Base-by-base conservation (phyloP, 2,888 invertebrate species). In the Oscheius sp. region DNA sequence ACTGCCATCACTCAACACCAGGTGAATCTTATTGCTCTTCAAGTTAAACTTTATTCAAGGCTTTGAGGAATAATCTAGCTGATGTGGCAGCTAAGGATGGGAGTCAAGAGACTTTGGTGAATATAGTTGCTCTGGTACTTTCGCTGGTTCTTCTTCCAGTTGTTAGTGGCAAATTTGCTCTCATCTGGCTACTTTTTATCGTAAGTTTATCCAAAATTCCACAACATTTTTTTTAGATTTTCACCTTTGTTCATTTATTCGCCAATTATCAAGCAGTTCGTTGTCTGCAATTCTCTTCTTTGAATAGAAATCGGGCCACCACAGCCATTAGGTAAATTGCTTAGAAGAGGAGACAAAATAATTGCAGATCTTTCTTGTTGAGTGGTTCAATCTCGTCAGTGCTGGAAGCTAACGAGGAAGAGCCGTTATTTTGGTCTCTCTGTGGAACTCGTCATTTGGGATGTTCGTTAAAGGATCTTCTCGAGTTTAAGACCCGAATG, bases 101-200 rank as follows among this genome's bases (percentile, higher is more conserved):
- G 5, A 95, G 95, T 72, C 97, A 97, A 89, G 97, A 97, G 88
- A 96, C 96, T 0, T 91, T 94, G 76, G 95, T 97, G 15, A 96
- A 96, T 89, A 89, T 96, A 50, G 25, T 65, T 15, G 73, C 73
- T 17, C 70, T 75, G 5, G 31, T 73, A n/a, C 34, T 68, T 33
- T 71, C 71, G 3, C 68, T 75, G 23, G 31, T 71, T 50, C 71
- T 84, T 5, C 70, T 79, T 0, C 79, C 79, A 10, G 33, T 46
- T 82, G 86, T 70, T 78, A 69, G 70, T 63, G 77, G 75, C 10
- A 71, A 74, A 23, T 66, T 82, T 23, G 50, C 74, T 86, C 87
- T 83, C 80, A 88, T 88, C 48, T 91, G 93, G 89, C 83, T 88
- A n/a, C 87, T 94, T 69, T 95, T 93, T 88, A 80, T 91, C 42